A percentile compares a stretch with the other conserved stretches of the same genome.
phyloP scores from a whole-genome alignment of 92 coral and sea anemone species.

The Pocillopora meandrina region DNA sequence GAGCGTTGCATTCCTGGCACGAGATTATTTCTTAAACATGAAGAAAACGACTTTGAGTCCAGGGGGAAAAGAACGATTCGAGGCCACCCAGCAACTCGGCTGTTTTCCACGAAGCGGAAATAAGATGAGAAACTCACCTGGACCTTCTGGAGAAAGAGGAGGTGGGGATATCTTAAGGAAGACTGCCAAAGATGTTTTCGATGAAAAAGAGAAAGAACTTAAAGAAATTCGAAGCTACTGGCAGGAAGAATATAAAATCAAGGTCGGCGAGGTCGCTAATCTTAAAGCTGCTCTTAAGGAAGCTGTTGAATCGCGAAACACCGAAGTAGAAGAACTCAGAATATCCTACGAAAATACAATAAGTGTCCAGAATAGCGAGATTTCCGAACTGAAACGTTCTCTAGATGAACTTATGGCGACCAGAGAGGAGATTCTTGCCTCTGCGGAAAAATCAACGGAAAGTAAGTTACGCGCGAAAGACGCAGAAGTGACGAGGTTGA shows the following conservation, averaged over 20 bases:
- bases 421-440: conserved; percentile 31
- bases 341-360: conserved; percentile 45
- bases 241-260: conserved; percentile 55
- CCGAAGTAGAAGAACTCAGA: conserved; percentile 49
- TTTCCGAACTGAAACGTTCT: conserved; percentile 58
- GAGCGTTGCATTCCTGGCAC: not conserved
- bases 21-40: not conserved
- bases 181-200: conserved; percentile 26
- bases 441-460: conserved; percentile 36
- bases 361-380: conserved; percentile 57
- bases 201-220: conserved; percentile 48
- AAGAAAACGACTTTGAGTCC: conserved; percentile 26
- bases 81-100: conserved; percentile 27
- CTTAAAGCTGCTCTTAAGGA: conserved; percentile 41
- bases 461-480: conserved; percentile 43
- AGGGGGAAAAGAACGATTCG: conserved; percentile 12
- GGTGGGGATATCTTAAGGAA: conserved; percentile 19
- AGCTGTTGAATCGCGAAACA: conserved; percentile 29
- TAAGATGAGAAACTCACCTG: not conserved
- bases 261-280: conserved; percentile 47
- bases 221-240: conserved; percentile 47
- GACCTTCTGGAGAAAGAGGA: not conserved
- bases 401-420: conserved; percentile 53
- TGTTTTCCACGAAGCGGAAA: conserved; percentile 37
- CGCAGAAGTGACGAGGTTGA: conserved; percentile 27